phyloP scores from a whole-genome alignment of 2,797 vertebrate genomes.

The Sebastes cheni region DNA sequence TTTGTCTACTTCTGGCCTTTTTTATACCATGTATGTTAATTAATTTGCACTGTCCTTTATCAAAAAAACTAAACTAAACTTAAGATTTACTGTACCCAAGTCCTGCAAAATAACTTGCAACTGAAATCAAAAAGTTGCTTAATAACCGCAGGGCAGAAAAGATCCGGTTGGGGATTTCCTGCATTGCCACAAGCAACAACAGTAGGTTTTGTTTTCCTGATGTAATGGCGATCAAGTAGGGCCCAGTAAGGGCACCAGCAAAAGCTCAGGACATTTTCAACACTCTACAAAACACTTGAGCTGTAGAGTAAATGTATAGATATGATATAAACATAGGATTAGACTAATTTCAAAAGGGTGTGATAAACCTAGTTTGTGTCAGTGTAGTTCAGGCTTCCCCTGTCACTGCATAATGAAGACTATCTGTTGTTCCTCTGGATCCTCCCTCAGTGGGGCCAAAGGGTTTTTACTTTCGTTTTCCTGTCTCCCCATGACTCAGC shows the following conservation, averaged over 20 bases:
- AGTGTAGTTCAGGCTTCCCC: not conserved
- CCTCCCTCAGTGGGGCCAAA: constrained; percentile 50
- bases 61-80: too few species aligned
- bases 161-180: not conserved
- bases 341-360: not conserved
- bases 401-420: constrained; percentile 17
- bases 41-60: too few species aligned
- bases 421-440: constrained; percentile 34
- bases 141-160: not conserved
- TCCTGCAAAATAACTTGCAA: not conserved
- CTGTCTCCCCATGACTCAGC: not conserved
- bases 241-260: constrained; percentile 28
- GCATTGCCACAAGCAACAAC: too few species aligned
- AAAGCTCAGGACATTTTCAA: not conserved
- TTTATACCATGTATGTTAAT: too few species aligned
- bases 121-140: not conserved
- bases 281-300: not conserved
- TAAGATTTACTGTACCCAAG: not conserved
- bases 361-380: not conserved
- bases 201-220: constrained; percentile 65
- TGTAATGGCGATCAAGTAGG: not conserved
- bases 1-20: too few species aligned
- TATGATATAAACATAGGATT: not conserved
- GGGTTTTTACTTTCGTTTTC: constrained; percentile 69
- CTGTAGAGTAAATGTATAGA: not conserved